These are phyloP conservation scores for Kryptolebias marmoratus DNA, from an alignment of 2,113 vertebrate genomes.

Conservation along the genomic window DNA sequence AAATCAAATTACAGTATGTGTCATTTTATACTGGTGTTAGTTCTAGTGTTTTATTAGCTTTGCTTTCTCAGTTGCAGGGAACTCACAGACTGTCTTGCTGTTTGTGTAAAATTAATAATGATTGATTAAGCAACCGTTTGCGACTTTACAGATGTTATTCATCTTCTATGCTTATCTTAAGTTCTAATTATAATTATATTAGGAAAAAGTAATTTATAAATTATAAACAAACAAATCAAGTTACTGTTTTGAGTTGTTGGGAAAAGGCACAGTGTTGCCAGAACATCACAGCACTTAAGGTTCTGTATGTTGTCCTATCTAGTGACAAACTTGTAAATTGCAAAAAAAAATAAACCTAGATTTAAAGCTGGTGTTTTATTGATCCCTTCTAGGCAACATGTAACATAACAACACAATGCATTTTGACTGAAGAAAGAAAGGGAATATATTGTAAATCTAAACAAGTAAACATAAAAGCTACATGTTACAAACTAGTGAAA, in stretches of 20 bases:
- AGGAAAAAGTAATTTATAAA: neutral
- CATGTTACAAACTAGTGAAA: neutral
- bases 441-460: too few relatives aligned
- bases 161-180: too few relatives aligned
- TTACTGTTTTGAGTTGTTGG: neutral
- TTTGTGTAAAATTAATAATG: neutral
- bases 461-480: too few relatives aligned
- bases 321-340: neutral
- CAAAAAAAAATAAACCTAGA: neutral
- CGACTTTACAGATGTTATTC: too few relatives aligned
- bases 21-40: neutral
- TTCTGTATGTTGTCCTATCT: neutral
- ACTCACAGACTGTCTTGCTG: neutral
- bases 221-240: neutral
- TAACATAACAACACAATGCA: too few relatives aligned
- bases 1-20: neutral
- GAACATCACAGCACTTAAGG: neutral
- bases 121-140: too few relatives aligned
- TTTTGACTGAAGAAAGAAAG: too few relatives aligned
- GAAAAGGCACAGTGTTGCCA: neutral
- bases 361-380: too few relatives aligned
- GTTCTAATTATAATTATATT: too few relatives aligned
- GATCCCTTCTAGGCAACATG: too few relatives aligned
- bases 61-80: neutral
- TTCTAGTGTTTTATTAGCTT: neutral